A percentile compares a stretch with the other conserved stretches of the same genome.
These are phyloP conservation scores for Pimpla rufipes DNA, from an alignment of 2,888 invertebrate species.

Conservation along the genomic window DNA sequence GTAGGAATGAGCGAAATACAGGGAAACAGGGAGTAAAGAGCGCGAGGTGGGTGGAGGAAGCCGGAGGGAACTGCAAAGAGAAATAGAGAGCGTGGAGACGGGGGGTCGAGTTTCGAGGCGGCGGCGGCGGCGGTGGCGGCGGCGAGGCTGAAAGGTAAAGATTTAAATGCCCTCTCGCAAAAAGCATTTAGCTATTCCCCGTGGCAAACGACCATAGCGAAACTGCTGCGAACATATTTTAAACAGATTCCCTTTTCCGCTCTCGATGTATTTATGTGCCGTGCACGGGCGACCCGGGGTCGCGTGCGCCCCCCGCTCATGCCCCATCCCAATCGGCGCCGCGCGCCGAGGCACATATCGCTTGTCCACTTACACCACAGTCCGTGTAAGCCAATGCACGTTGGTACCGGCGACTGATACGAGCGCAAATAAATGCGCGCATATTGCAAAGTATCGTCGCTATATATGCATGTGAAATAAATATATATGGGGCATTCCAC, in stretches of 20 bases:
- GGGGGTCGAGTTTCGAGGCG: conserved; percentile 51
- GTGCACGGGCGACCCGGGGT: conserved; percentile 75
- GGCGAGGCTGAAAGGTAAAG: conserved; percentile 81
- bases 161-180: conserved; percentile 85
- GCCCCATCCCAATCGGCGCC: conserved; percentile 67
- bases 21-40: conserved; percentile 43
- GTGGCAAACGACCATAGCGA: conserved; percentile 85
- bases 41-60: conserved; percentile 12
- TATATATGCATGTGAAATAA: conserved; percentile 38
- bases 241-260: conserved; percentile 84
- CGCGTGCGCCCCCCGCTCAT: conserved; percentile 58
- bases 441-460: conserved; percentile 44
- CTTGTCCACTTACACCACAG: conserved; percentile 43
- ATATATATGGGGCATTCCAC: no score
- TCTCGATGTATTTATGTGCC: conserved; percentile 82
- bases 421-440: conserved; percentile 60
- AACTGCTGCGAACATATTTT: conserved; percentile 84
- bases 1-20: conserved; percentile 48
- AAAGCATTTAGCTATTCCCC: conserved; percentile 86
- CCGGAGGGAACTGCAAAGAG: conserved; percentile 21
- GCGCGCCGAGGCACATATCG: conserved; percentile 58
- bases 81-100: conserved; percentile 58
- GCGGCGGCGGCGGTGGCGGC: conserved; percentile 51
- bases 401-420: conserved; percentile 37
- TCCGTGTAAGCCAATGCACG: not conserved